Conservation (phyloP, 2,797 vertebrate genomes). For the Aphelocoma californica region DNA sequence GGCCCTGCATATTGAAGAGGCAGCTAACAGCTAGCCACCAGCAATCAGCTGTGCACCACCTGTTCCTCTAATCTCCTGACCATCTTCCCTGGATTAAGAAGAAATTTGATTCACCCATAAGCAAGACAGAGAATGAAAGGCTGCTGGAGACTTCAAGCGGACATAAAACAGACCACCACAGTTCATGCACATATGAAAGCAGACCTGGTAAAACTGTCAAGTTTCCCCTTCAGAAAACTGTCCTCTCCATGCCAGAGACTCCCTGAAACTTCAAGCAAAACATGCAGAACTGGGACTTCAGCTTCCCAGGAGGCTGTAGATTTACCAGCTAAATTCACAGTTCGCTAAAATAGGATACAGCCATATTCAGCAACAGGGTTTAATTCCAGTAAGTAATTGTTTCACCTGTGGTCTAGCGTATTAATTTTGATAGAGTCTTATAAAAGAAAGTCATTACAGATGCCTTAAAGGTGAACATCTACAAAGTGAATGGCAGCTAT, state of each 20-base stretch:
- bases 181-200: neutral
- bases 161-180: neutral
- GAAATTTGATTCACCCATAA: neutral
- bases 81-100: neutral
- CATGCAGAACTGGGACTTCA: neutral
- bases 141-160: neutral
- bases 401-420: constrained; percentile 23
- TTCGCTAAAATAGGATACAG: neutral
- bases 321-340: neutral
- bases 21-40: neutral
- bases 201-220: neutral
- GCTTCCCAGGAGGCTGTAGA: neutral
- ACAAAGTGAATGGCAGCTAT: constrained; percentile 21
- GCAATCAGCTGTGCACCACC: constrained; percentile 50
- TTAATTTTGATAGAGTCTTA: constrained; percentile 32
- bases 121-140: neutral
- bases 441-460: constrained; percentile 38
- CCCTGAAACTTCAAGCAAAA: neutral
- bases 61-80: neutral
- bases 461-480: constrained; percentile 1
- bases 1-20: neutral
- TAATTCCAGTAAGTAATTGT: constrained; percentile 25
- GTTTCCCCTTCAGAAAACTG: neutral
- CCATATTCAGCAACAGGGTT: neutral
- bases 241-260: neutral